Evolutionary conservation across 2,888 invertebrate species (phyloP).

Genomic region (Drosophila planitibia): DNA sequence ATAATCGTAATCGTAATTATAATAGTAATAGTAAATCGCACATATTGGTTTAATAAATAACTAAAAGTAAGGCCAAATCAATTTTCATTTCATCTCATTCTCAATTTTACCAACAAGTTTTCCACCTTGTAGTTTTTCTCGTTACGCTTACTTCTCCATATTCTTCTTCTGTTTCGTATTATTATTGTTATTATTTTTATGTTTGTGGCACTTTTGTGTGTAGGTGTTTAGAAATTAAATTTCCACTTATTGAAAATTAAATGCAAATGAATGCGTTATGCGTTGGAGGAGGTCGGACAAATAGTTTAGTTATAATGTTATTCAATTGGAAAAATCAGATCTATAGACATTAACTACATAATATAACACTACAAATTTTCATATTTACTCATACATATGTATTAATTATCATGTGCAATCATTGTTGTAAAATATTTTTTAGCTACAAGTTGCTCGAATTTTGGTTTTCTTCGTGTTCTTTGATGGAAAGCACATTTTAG

Average conservation of each 20-base stretch:
- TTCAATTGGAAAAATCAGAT: slow-evolving; percentile 26
- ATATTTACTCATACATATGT: slow-evolving; percentile 28
- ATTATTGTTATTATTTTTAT: slow-evolving; percentile 15
- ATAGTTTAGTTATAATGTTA: slow-evolving; percentile 27
- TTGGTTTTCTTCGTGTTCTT: slow-evolving; percentile 11
- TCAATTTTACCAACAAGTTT: slow-evolving; percentile 48
- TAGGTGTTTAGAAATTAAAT: slow-evolving; percentile 53
- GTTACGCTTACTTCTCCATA: slow-evolving; percentile 30
- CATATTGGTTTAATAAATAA: slow-evolving; percentile 70
- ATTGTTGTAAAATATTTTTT: slow-evolving; percentile 51
- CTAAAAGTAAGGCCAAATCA: slow-evolving; percentile 75
- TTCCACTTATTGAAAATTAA: slow-evolving; percentile 64
- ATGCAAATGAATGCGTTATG: slow-evolving; percentile 65
- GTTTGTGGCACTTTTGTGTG: slow-evolving; percentile 67
- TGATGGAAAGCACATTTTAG: slow-evolving; percentile 54
- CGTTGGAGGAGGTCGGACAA: slow-evolving; percentile 60
- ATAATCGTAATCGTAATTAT: slow-evolving; percentile 60
- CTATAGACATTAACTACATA: slow-evolving; percentile 41
- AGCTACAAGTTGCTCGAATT: slow-evolving; percentile 33
- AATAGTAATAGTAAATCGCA: slow-evolving; percentile 46
- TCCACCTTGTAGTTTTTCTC: slow-evolving; percentile 11
- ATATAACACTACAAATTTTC: slow-evolving; percentile 42
- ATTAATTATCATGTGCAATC: slow-evolving; percentile 46
- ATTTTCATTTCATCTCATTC: slow-evolving; percentile 5
- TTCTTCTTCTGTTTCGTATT: slow-evolving; percentile 15